Evolutionary conservation across 2,113 vertebrate species (phyloP).

Genomic region (Platysternon megacephalum): DNA sequence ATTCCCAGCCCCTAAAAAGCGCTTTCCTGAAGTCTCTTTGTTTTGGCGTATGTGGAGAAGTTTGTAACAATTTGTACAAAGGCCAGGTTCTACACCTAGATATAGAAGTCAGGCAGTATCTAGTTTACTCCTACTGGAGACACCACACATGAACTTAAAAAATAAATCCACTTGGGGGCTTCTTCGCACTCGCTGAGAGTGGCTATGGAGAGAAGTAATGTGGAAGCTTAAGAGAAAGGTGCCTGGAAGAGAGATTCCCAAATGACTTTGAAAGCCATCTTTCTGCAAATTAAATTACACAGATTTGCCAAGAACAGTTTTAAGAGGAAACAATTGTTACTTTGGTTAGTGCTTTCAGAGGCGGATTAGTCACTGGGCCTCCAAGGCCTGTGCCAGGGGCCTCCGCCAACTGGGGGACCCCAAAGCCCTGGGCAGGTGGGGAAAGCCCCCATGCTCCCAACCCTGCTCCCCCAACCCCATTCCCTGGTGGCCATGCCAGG

Average conservation of each 20-base stretch:
- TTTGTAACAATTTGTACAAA: not conserved
- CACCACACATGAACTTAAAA: not conserved
- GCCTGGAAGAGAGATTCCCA: not conserved
- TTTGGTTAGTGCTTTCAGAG: not conserved
- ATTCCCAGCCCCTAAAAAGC: not conserved
- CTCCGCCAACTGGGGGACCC: too few relatives aligned
- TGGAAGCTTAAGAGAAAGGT: rapidly evolving
- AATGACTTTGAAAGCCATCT: not conserved
- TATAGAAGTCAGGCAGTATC: not conserved
- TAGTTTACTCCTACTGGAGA: not conserved
- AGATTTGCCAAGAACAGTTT: not conserved
- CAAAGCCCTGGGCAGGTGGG: too few relatives aligned
- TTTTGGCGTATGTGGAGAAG: not conserved
- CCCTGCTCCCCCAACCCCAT: too few relatives aligned
- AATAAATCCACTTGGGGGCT: not conserved
- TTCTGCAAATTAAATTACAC: not conserved
- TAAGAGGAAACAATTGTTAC: not conserved
- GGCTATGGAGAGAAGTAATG: not conserved
- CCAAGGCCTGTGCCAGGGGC: too few relatives aligned
- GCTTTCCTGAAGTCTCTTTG: not conserved
- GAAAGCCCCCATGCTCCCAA: too few relatives aligned
- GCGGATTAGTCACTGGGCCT: too few relatives aligned
- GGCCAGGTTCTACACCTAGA: not conserved
- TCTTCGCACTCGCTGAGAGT: not conserved
- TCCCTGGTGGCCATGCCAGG: too few relatives aligned